Base-by-base conservation (phyloP, 2,888 invertebrate species). In the Crematogaster levior region DNA sequence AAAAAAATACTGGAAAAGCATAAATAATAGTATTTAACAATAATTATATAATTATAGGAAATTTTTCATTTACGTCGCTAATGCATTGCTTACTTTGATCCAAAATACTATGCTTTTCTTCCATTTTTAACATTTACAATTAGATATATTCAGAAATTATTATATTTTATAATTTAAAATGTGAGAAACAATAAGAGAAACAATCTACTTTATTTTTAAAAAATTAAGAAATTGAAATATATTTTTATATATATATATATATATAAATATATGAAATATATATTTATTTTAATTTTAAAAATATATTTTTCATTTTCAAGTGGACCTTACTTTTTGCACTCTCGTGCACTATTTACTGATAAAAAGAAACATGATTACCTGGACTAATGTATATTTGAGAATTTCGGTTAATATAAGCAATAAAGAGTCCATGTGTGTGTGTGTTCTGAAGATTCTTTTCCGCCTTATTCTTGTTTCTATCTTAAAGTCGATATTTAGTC, bases 401-500 rank as follows among this genome's bases (percentile, higher is more conserved):
- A 18, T 53, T 21, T 77, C 43, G 15, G 40, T 63, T 43, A 24
- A 77, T 56, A 18, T 12, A 12, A 56, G 53, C 56, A 68, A 79
- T 79, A 61, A 43, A 56, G 63, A 74, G 3, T 48, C n/a, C 21
- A 40, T 24, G 34, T 43, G 80, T n/a, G n/a, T n/a, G n/a, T 21
- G 80, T 65, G 3, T 6, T 60, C 58, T 21, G 65, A 77, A 84
- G 58, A 73, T 81, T 65, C 58, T 68, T 83, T 82, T 80, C 80
- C 83, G 48, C 58, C 81, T 77, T 60, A 58, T 75, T 80, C 65
- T 66, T 73, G 85, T 68, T 63, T 66, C 61, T 34, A 61, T 63
- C 83, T 80, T 68, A 21, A 63, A 66, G 40, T 66, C 60, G 82
- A 84, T 75, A 77, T 65, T 61, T 72, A 58, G 68, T 77, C 65